Percentiles rank a stretch among this genome's conserved stretches.
Evolutionary conservation across 1,140 invertebrate species (phyloP).

Genomic region (Drosophila jambulina): DNA sequence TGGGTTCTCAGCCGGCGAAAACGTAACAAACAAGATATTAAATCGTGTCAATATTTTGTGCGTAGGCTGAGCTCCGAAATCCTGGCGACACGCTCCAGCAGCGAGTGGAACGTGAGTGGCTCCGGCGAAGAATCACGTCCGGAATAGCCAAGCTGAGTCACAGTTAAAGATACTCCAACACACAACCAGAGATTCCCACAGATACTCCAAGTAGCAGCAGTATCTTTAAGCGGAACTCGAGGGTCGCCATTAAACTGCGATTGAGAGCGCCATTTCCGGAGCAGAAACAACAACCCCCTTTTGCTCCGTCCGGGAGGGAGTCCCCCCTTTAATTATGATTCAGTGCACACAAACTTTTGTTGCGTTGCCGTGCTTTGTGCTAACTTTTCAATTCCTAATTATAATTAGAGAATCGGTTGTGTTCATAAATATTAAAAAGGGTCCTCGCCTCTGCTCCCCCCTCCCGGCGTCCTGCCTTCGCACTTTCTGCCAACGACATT

Average conservation of each 20-base stretch:
- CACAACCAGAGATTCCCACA: not conserved
- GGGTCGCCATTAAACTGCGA: slow-evolving; percentile 72
- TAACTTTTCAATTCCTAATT: slow-evolving; percentile 84
- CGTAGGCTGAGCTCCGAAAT: slow-evolving; percentile 12
- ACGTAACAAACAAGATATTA: slow-evolving; percentile 50
- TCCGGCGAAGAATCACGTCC: slow-evolving; percentile 26
- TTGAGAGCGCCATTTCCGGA: slow-evolving; percentile 65
- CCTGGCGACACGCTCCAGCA: slow-evolving; percentile 33
- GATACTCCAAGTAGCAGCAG: slow-evolving; percentile 1
- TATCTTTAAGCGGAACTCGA: slow-evolving; percentile 52
- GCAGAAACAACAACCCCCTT: slow-evolving; percentile 36
- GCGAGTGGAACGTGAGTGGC: slow-evolving; percentile 32
- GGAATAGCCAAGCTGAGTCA: slow-evolving; percentile 34
- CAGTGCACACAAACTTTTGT: slow-evolving; percentile 82
- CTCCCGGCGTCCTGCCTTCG: slow-evolving; percentile 3
- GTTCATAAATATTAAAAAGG: slow-evolving; percentile 84
- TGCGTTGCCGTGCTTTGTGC: slow-evolving; percentile 75
- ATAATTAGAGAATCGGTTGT: slow-evolving; percentile 84
- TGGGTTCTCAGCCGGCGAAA: slow-evolving; percentile 24
- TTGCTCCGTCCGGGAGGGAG: not conserved
- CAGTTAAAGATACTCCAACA: slow-evolving; percentile 23
- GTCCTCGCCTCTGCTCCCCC: slow-evolving; percentile 36
- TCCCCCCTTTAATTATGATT: slow-evolving; percentile 74
- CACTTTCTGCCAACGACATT: slow-evolving; percentile 68
- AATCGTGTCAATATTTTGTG: slow-evolving; percentile 59